Conservation (phyloP, 2,888 invertebrate genomes). For the Brachyptera risi region DNA sequence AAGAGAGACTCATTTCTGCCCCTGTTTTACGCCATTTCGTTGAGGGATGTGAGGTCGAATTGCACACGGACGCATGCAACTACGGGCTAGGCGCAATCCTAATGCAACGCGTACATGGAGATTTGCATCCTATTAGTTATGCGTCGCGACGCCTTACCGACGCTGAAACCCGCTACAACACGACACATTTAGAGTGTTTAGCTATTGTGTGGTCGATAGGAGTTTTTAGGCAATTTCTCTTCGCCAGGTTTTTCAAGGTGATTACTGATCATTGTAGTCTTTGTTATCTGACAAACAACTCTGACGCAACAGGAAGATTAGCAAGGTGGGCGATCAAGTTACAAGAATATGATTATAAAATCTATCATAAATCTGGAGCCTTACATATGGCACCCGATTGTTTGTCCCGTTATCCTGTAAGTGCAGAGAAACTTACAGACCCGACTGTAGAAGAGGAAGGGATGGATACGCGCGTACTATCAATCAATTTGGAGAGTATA, state of each 20-base stretch:
- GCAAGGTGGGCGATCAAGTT: slow-evolving; percentile 22
- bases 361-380: neutral
- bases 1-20: no score
- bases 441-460: neutral
- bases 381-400: slow-evolving; percentile 8
- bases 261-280: slow-evolving; percentile 24
- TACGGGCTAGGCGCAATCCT: slow-evolving; percentile 18
- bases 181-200: neutral
- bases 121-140: neutral
- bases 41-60: neutral
- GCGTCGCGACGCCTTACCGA: neutral
- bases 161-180: neutral
- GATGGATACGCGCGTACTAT: no score
- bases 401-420: neutral
- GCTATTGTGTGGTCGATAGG: neutral
- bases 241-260: neutral
- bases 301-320: slow-evolving; percentile 9
- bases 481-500: neutral
- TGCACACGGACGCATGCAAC: slow-evolving; percentile 7
- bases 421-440: neutral
- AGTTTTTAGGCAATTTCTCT: neutral
- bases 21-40: slow-evolving; percentile 35
- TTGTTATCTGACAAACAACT: slow-evolving; percentile 12
- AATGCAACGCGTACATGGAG: neutral
- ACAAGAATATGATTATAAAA: neutral